Evolutionary conservation across 2,113 vertebrate species (phyloP).

Genomic region (Istiophorus platypterus): DNA sequence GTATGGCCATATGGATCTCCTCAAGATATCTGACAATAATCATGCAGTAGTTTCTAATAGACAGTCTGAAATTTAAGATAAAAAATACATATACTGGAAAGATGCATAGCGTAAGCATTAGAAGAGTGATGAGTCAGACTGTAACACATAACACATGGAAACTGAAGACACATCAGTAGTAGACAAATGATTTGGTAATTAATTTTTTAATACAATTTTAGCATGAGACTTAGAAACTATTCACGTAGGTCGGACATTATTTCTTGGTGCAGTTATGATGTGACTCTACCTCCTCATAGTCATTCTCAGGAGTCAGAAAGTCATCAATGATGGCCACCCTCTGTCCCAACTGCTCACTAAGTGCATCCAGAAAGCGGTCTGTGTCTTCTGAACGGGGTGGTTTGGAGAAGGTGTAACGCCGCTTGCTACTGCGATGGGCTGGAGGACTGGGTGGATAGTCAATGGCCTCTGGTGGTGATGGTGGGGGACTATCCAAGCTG

Average conservation of each 20-base stretch:
- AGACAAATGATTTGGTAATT: no score
- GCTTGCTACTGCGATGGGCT: constrained; percentile 81
- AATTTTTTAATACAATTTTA: no score
- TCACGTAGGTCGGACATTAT: not conserved
- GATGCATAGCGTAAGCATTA: no score
- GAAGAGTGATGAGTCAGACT: not conserved
- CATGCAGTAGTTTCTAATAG: not conserved
- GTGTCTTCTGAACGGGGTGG: constrained; percentile 91
- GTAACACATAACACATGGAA: not conserved
- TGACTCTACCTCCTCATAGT: constrained; percentile 93
- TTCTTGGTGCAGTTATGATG: not conserved
- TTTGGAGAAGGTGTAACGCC: constrained; percentile 94
- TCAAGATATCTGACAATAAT: not conserved
- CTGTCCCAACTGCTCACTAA: constrained; percentile 94
- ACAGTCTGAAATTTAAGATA: not conserved
- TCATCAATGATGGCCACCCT: constrained; percentile 90
- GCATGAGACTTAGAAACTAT: no score
- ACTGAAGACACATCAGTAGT: no score
- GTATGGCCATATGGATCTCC: no score
- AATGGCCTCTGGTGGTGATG: constrained; percentile 88
- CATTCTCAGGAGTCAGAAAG: constrained; percentile 94
- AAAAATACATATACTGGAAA: no score
- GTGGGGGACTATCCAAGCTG: constrained; percentile 93
- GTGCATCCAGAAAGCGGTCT: constrained; percentile 91
- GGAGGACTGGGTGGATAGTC: constrained; percentile 86